Percentiles rank a stretch among this genome's conserved stretches.
Evolutionary conservation across 2,113 vertebrate genomes (phyloP).

Genomic region (Grammomys dolichurus): DNA sequence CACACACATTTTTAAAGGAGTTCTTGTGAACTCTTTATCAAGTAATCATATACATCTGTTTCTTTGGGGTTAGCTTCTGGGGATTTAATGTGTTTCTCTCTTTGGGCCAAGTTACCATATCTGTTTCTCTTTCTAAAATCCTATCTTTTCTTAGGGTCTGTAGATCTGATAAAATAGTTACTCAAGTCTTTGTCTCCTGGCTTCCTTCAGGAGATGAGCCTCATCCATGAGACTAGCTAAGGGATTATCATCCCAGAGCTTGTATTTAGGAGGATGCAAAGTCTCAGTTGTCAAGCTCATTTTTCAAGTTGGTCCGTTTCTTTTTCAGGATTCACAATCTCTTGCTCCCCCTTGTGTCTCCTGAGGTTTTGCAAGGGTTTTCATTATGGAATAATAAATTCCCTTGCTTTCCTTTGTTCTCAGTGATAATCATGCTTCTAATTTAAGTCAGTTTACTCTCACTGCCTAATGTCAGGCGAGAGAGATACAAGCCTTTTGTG

Average conservation of each 20-base stretch:
- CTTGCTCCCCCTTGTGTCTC: not conserved
- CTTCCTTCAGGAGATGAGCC: not conserved
- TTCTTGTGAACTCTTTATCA: not conserved
- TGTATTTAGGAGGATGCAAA: not conserved
- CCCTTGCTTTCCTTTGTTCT: not conserved
- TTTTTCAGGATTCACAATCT: not conserved
- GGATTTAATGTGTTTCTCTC: not conserved
- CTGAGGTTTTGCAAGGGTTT: not conserved
- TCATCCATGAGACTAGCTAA: not conserved
- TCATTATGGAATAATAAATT: not conserved
- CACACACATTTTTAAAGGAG: not conserved
- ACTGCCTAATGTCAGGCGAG: not conserved
- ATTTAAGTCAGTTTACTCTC: not conserved
- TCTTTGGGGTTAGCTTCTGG: not conserved
- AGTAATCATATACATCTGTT: not conserved
- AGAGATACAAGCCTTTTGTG: not conserved
- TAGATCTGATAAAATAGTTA: not conserved
- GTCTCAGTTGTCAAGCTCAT: not conserved
- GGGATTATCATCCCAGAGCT: not conserved
- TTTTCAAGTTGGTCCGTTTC: not conserved
- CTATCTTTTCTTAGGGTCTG: not conserved
- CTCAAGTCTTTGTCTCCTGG: not conserved
- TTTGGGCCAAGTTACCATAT: not conserved
- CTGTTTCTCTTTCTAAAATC: not conserved
- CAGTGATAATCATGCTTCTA: not conserved